Evolutionary conservation across 2,113 vertebrate genomes (phyloP).

Genomic region (Silurus glanis): DNA sequence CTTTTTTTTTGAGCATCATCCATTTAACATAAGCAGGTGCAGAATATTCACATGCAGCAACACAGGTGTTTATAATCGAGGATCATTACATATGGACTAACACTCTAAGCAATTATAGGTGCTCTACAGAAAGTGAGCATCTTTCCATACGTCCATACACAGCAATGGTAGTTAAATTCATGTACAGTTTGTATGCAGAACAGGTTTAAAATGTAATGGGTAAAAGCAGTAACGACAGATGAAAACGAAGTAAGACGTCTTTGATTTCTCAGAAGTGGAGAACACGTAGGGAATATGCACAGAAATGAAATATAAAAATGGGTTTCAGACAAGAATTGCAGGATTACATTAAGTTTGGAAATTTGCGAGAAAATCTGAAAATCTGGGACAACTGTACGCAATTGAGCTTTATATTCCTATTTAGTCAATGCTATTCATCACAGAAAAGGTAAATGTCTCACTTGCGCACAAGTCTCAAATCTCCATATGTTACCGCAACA

Average conservation of each 20-base stretch:
- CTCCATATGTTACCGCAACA: not conserved
- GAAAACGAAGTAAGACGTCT: not conserved
- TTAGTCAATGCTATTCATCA: not conserved
- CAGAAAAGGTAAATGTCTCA: not conserved
- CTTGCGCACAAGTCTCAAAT: not conserved
- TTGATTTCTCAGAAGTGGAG: not conserved
- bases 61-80: slow-evolving; percentile 35
- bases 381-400: not conserved
- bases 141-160: not conserved
- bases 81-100: slow-evolving; percentile 43
- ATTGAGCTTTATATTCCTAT: not conserved
- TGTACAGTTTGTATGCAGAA: not conserved
- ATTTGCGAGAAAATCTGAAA: not conserved
- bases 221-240: not conserved
- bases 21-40: slow-evolving; percentile 49
- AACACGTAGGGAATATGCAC: not conserved
- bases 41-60: slow-evolving; percentile 25
- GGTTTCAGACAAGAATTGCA: not conserved
- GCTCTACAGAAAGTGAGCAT: slow-evolving; percentile 16
- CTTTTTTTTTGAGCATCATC: slow-evolving; percentile 60
- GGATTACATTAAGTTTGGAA: not conserved
- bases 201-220: not conserved
- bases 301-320: not conserved
- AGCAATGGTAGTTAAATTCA: not conserved
- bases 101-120: slow-evolving; percentile 34